Evolutionary conservation across 1,140 invertebrate species (phyloP).

Genomic region (Ceratitis capitata): DNA sequence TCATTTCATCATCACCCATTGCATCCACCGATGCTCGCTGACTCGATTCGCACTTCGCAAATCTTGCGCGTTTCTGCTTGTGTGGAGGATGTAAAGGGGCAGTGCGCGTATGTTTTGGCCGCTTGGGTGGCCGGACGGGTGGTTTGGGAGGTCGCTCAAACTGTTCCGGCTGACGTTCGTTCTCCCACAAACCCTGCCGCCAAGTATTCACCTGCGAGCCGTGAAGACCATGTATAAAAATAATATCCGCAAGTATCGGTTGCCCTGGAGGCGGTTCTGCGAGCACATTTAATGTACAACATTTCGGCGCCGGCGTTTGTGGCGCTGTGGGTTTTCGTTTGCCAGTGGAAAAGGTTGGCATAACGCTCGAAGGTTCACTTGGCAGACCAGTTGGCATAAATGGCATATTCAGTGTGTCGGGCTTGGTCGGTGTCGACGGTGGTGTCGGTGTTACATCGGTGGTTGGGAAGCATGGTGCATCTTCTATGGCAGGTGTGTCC

Average conservation of each 20-base stretch:
- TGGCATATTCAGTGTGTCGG: not conserved
- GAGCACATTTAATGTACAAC: conserved; percentile 65
- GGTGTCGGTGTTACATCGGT: not conserved
- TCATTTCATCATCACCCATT: not conserved
- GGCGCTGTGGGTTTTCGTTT: not conserved
- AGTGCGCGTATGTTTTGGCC: conserved; percentile 58
- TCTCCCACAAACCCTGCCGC: conserved; percentile 69
- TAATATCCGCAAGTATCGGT: conserved; percentile 67
- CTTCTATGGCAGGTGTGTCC: conserved; percentile 45
- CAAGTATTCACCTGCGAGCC: conserved; percentile 70
- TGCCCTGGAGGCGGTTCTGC: conserved; percentile 60
- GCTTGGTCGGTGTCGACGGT: conserved; percentile 44
- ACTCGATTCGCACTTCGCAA: conserved; percentile 44
- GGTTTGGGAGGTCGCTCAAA: conserved; percentile 59
- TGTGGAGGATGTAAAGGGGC: conserved; percentile 54
- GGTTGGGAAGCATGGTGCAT: conserved; percentile 13
- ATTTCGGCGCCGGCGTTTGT: conserved; percentile 52
- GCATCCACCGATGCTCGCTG: not conserved
- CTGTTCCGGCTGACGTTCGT: conserved; percentile 60
- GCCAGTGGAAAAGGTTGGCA: not conserved
- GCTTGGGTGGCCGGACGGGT: conserved; percentile 60
- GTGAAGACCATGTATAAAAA: conserved; percentile 71
- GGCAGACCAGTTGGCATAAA: no score
- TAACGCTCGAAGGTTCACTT: not conserved
- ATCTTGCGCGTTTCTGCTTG: conserved; percentile 56